These are phyloP conservation scores for Agrotis exclamationis DNA, from an alignment of 2,888 invertebrate species.

Conservation along the genomic window DNA sequence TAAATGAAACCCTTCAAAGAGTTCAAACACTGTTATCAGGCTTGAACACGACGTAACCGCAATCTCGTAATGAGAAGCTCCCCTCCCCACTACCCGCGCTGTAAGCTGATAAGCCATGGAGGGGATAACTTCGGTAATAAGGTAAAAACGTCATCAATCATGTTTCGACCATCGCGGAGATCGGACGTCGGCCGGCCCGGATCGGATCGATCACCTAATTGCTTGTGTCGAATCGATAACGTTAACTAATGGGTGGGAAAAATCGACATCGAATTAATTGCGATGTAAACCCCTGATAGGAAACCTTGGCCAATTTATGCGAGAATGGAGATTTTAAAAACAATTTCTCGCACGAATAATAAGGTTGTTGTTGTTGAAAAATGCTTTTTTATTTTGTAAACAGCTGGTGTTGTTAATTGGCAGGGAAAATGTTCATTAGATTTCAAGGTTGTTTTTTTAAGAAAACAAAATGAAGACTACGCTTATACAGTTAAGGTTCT, in stretches of 20 bases:
- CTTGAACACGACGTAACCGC: slow-evolving; percentile 77
- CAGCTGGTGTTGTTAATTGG: slow-evolving; percentile 53
- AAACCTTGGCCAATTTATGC: slow-evolving; percentile 66
- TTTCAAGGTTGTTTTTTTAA: slow-evolving; percentile 34
- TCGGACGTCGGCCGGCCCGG: slow-evolving; percentile 66
- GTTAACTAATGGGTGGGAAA: slow-evolving; percentile 81
- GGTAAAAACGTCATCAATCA: slow-evolving; percentile 86
- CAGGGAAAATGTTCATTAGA: slow-evolving; percentile 53
- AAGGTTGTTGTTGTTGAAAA: slow-evolving; percentile 51
- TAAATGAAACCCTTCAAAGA: slow-evolving; percentile 67
- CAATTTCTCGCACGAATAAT: slow-evolving; percentile 56
- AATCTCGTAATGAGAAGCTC: slow-evolving; percentile 80
- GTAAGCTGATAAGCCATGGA: slow-evolving; percentile 71
- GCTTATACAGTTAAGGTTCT: slow-evolving; percentile 15
- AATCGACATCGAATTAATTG: slow-evolving; percentile 81
- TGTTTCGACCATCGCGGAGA: slow-evolving; percentile 72
- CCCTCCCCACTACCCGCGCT: slow-evolving; percentile 68
- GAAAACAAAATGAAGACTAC: slow-evolving; percentile 30
- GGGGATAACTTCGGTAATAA: slow-evolving; percentile 69
- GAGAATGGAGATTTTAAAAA: slow-evolving; percentile 65
- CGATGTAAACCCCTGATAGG: slow-evolving; percentile 70
- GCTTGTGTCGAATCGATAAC: slow-evolving; percentile 82
- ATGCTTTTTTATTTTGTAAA: slow-evolving; percentile 58
- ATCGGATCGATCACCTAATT: slow-evolving; percentile 82
- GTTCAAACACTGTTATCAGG: slow-evolving; percentile 78